Evolutionary conservation across 2,113 vertebrate genomes (phyloP).

Genomic region (Genyomyrus donnyi): DNA sequence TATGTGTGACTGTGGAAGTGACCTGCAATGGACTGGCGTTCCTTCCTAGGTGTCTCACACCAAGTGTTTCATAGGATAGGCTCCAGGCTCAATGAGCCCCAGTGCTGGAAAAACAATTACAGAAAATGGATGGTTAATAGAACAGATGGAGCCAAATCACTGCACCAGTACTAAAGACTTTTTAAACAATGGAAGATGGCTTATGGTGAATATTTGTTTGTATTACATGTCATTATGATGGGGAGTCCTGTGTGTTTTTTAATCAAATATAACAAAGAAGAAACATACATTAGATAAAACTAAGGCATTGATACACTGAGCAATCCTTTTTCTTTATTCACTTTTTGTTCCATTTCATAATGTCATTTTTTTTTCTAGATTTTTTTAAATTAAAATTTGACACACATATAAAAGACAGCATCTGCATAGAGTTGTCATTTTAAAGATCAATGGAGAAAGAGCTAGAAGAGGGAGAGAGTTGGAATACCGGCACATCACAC

Average conservation of each 20-base stretch:
- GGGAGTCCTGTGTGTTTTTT: background rate
- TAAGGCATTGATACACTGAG: conserved; percentile 56
- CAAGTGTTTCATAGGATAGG: background rate
- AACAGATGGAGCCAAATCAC: background rate
- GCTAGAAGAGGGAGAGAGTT: conserved; percentile 27
- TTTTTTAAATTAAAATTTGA: conserved; percentile 70
- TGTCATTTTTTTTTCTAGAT: conserved; percentile 44
- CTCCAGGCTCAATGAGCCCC: background rate
- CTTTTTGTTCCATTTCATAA: conserved; percentile 63
- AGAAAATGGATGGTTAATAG: background rate
- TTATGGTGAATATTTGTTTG: background rate
- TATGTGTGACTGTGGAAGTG: background rate
- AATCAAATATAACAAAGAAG: conserved; percentile 8
- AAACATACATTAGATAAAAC: conserved; percentile 35
- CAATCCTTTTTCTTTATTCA: conserved; percentile 68
- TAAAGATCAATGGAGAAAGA: conserved; percentile 67
- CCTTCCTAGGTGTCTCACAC: background rate
- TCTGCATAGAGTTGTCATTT: conserved; percentile 77
- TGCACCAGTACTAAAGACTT: background rate
- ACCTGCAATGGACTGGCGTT: background rate
- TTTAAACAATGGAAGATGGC: background rate
- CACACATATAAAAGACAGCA: conserved; percentile 78
- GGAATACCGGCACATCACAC: conserved; percentile 66
- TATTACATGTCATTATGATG: background rate
- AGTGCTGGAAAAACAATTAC: background rate